Conservation (phyloP, 1,140 invertebrate genomes). For the Reticulitermes speratus region DNA sequence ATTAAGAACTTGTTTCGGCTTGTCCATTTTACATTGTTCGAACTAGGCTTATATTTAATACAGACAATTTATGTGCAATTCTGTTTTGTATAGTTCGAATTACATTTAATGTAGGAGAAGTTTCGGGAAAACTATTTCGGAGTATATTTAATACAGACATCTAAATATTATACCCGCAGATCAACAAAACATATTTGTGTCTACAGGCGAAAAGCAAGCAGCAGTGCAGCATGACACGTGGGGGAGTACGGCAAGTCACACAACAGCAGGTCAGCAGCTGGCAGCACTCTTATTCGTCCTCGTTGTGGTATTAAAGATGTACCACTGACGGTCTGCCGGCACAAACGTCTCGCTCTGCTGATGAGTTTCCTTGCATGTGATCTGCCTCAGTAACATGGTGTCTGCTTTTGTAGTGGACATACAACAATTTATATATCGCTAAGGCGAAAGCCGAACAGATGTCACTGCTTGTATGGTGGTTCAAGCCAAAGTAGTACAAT, state of each 20-base stretch:
- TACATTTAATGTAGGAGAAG: no score
- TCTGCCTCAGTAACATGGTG: neutral
- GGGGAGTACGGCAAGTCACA: slow-evolving; percentile 40
- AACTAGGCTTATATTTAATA: no score
- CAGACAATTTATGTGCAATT: no score
- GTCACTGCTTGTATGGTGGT: neutral
- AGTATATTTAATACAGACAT: no score
- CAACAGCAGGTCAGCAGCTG: neutral
- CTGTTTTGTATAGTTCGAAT: no score
- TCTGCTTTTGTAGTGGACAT: neutral
- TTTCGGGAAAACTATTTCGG: no score
- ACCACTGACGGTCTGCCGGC: neutral
- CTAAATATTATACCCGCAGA: neutral
- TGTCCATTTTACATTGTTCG: no score
- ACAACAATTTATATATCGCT: no score
- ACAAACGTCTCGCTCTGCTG: neutral
- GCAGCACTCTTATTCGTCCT: neutral
- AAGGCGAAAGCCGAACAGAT: no score
- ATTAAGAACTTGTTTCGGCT: no score
- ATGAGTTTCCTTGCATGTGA: neutral
- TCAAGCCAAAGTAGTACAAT: neutral
- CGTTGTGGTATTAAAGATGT: neutral
- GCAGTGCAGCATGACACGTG: slow-evolving; percentile 50
- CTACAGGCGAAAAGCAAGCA: slow-evolving; percentile 48
- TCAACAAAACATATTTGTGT: neutral